A percentile compares a stretch with the other conserved stretches of the same genome.
These are phyloP conservation scores for Allophyes oxyacanthae DNA, from an alignment of 2,888 invertebrate genomes.

Conservation along the genomic window DNA sequence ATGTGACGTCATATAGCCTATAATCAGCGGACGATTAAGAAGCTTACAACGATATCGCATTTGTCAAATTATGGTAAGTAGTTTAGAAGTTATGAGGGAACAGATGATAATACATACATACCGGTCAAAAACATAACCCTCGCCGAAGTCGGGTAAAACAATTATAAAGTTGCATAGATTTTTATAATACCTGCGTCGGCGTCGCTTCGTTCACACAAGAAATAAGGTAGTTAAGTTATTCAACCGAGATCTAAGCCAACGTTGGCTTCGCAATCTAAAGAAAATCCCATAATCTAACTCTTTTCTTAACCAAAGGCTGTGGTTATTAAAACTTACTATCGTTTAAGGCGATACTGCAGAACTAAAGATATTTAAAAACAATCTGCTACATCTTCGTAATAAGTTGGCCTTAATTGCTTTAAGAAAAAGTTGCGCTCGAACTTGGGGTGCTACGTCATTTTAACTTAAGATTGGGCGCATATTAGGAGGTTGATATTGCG, in stretches of 20 bases:
- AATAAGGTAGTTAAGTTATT: background rate
- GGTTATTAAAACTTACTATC: conserved; percentile 23
- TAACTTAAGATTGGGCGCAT: conserved; percentile 35
- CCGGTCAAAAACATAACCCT: too few species aligned
- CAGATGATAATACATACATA: too few species aligned
- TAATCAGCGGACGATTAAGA: too few species aligned
- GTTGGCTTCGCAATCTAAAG: background rate
- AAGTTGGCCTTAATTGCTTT: conserved; percentile 39
- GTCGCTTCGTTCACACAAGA: too few species aligned
- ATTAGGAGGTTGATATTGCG: conserved; percentile 23
- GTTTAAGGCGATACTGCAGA: conserved; percentile 12
- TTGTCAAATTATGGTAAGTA: too few species aligned
- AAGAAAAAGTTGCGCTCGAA: conserved; percentile 37
- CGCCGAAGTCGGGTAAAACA: too few species aligned
- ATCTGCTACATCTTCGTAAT: conserved; percentile 26
- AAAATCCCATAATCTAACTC: conserved; percentile 9
- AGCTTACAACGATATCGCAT: too few species aligned
- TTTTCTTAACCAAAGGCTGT: background rate
- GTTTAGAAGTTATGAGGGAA: too few species aligned
- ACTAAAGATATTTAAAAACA: conserved; percentile 54
- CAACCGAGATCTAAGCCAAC: background rate
- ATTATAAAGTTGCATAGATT: too few species aligned
- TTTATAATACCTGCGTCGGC: too few species aligned
- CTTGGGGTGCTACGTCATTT: conserved; percentile 52
- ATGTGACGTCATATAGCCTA: too few species aligned